phyloP scores from a whole-genome alignment of 53 echinoderm and acorn worm genomes.

The Temnopleurus reevesii region DNA sequence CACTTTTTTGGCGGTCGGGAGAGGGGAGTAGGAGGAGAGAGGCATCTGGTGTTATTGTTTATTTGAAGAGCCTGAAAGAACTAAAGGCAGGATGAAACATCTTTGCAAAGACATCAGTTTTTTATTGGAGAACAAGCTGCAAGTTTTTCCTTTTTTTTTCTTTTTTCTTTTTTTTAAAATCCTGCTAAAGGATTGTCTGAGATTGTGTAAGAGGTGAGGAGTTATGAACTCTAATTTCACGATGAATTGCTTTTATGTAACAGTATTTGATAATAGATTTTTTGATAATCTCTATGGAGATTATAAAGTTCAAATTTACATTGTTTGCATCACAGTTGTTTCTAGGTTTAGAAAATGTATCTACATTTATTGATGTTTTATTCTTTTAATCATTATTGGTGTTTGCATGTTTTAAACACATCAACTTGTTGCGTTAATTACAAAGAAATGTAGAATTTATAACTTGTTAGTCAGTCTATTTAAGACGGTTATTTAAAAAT shows the following conservation, averaged over 20 bases:
- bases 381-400: constrained; percentile 60
- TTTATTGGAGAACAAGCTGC: constrained; percentile 47
- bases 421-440: constrained; percentile 58
- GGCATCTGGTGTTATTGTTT: constrained; percentile 16
- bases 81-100: constrained; percentile 32
- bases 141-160: constrained; percentile 49
- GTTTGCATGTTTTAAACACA: constrained; percentile 66
- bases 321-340: constrained; percentile 53
- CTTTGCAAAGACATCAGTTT: constrained; percentile 53
- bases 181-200: constrained; percentile 28
- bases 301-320: constrained; percentile 49
- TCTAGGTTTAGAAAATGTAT: constrained; percentile 57
- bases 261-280: constrained; percentile 53
- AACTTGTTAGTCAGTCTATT: constrained; percentile 47
- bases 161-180: constrained; percentile 2
- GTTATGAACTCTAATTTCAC: constrained; percentile 31
- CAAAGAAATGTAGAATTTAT: constrained; percentile 25
- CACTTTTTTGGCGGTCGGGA: background rate
- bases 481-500: constrained; percentile 45
- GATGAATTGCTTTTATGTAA: constrained; percentile 55
- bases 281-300: background rate
- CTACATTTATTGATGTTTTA: constrained; percentile 63
- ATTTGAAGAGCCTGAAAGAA: constrained; percentile 41
- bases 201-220: background rate
- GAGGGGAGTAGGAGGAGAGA: constrained; percentile 36